Evolutionary conservation across 2,113 vertebrate genomes (phyloP), one percentile per base, ranked within the genome.

Genomic region (Gobiocypris rarus): DNA sequence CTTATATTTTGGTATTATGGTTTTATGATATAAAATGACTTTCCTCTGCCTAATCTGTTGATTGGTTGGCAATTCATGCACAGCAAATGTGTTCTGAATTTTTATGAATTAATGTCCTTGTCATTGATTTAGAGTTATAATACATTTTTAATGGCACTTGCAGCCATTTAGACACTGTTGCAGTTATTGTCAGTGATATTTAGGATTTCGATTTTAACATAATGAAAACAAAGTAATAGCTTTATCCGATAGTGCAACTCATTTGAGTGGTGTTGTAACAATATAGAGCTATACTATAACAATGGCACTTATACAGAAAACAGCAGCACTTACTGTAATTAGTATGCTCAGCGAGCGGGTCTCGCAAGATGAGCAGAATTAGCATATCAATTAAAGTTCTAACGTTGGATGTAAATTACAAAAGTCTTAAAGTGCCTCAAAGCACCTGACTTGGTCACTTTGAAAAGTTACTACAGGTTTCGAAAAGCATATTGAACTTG

Each of bases 401-500:
- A 34, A 52, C 24, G 11, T 26, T n/a, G 52, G 14, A 77, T 58
- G 74, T 38, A 77, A 84, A 84, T 69, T 81, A 61, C 22, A 41
- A 65, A 3, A 80, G 73, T 67, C 65, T 83, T 87, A 67, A n/a
- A 70, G 26, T 41, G 19, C 26, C 54, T 48, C 34, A 70, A 48
- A 84, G 63, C 75, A 43, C 19, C 61, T 70, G n/a, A 43, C 41
- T 67, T 38, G 63, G 77, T 58, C 78, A 76, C 78, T 78, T 84
- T 54, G 26, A 76, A 54, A 88, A 48, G 41, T 17, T 70, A 75
- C 50, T 50, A 48, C 24, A 31, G 59, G 63, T 65, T 79, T 58
- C 58, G 59, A 65, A 83, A 88, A 85, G 83, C 80, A 75, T 52
- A 81, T 88, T 84, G 85, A 74, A 90, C 52, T 38, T 69, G 7